Percentiles rank a stretch among this genome's conserved stretches.
These are phyloP conservation scores for Sebastes elongatus DNA, from an alignment of 2,797 vertebrate species.

Conservation along the genomic window DNA sequence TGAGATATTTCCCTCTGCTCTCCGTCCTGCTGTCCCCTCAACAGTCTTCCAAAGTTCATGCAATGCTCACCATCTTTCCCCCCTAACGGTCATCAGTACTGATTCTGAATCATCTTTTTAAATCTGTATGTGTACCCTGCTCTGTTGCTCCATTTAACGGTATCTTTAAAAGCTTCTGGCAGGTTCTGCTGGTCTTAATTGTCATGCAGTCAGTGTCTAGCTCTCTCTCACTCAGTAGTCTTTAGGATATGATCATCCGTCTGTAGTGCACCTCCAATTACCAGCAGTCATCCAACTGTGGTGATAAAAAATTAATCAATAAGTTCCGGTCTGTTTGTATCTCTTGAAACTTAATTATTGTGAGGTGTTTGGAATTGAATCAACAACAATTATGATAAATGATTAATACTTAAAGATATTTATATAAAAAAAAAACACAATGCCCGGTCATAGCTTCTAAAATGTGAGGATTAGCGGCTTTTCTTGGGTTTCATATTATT, in stretches of 20 bases:
- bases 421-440: neutral
- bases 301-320: neutral
- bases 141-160: neutral
- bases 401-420: neutral
- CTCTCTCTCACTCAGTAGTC: neutral
- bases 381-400: neutral
- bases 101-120: neutral
- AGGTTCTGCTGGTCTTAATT: neutral
- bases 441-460: no score
- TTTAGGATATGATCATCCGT: neutral
- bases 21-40: neutral
- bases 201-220: neutral
- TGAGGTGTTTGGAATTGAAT: neutral
- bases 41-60: conserved; percentile 4
- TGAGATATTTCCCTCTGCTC: conserved; percentile 1
- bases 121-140: neutral
- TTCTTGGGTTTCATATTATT: neutral
- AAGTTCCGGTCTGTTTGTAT: no score
- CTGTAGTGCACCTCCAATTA: neutral
- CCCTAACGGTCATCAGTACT: neutral
- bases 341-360: neutral
- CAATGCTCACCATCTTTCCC: neutral
- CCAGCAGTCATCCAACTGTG: neutral
- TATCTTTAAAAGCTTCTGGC: neutral
- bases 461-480: neutral